Evolutionary conservation across 2,888 invertebrate genomes (phyloP), one percentile per base, ranked within the genome.

Genomic region (Chirona hameri): DNA sequence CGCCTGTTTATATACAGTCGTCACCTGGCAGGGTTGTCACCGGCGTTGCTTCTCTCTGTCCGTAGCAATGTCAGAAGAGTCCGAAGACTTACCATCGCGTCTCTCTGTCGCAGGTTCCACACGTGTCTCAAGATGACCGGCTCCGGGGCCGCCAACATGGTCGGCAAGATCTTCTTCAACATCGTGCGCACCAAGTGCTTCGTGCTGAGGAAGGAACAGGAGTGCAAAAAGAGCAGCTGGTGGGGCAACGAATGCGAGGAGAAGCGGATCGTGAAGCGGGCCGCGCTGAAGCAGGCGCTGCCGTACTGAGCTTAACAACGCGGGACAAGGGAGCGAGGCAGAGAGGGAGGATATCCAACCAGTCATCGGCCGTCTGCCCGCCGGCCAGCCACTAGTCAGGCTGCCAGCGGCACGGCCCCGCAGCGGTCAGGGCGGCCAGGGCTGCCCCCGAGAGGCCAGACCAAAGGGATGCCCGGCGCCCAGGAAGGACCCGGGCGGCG

Each of bases 151-250:
- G 94, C 97, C 15, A 95, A 95, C 87, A 91, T 96, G 89, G 95
- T 97, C 82, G 97, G 97, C 5, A 95, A 94, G 86, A 90, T 98
- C 57, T 98, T 96, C 90, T 98, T 98, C 91, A 96, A 98, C 89
- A 91, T 97, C 79, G 93, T 98, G n/a, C 96, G 96, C 87, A 95
- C 95, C 0, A 94, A 96, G 87, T 98, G 98, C 87, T 98, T 98
- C 89, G 91, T 94, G 0, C 89, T 98, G 76, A 94, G 94, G 86
- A 91, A 93, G 86, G 90, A 93, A 12, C 92, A 87, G 82, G 86
- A 87, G 21, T 90, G 90, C 84, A 84, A 84, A 65, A 86, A 87
- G 84, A 85, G 88, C 79, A 87, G 87, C 24, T 89, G 89, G 88
- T 89, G 88, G 88, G 89, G 89, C 21, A 85, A 89, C 84, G 83